Evolutionary conservation across 1,140 invertebrate species (phyloP), one percentile per base, ranked within the genome.

Genomic region (Onthophagus taurus): DNA sequence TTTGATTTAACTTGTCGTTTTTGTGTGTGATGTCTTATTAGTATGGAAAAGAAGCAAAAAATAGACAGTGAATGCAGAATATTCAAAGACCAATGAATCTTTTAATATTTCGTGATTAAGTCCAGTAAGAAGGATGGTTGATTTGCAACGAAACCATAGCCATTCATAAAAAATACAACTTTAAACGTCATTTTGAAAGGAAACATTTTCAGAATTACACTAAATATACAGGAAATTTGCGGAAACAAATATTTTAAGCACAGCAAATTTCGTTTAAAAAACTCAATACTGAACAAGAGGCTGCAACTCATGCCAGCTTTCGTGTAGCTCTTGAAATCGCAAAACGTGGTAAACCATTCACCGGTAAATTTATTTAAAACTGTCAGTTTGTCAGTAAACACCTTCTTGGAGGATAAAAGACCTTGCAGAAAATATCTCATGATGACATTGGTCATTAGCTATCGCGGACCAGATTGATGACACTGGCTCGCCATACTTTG

Each of bases 331-430:
- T 37, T 38, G 24, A 37, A 48, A 48, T 48, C 8, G 62, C 54
- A 46, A 61, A 61, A 45, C 35, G 48, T 53, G 47, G 52, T 36
- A 59, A 59, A 48, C 50, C 51, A 46, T 62, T 62, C 51, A 54
- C 55, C 39, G 58, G 52, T 21, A 53, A 64, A 56, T 33, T 60
- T 31, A 43, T 61, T 36, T 61, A 63, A 55, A 34, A 52, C 23
- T 59, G 58, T 35, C 35, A 43, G 47, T 55, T 48, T 55, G 35
- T 58, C 50, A 50, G 47, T 44, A 44, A 53, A 46, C 45, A 54
- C 46, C 16, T 17, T 42, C 50, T 41, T 18, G 48, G 31, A 52
- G 53, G 21, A 48, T 48, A 23, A 30, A 58, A 56, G 48, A 58
- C 46, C 50, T 55, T 29, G 52, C 49, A 42, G 49, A 43, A 45